Base-by-base conservation (phyloP, 2,888 invertebrate genomes). In the Aphidoletes aphidimyza region DNA sequence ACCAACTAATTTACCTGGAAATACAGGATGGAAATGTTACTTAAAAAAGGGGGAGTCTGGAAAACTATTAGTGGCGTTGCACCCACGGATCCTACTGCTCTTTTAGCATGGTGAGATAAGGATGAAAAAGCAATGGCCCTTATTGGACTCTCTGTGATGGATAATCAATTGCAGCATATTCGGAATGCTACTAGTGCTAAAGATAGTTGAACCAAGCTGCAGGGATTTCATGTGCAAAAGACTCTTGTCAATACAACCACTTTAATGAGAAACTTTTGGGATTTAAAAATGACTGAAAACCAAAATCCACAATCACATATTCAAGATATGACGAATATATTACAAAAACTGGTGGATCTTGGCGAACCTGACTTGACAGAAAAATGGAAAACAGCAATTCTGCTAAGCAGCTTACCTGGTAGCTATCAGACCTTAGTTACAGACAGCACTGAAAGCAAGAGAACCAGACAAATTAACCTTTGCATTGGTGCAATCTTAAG, bases 391-490 rank as follows among this genome's bases (percentile, higher is more conserved):
- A 36, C 59, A 36, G 54, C 84, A 19, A n/a, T 84, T 19, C n/a
- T 37, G 22, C 45, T 84, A 22, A 54, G 54, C n/a, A 84, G 84
- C 30, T 36, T 84, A 34, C 59, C 84, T n/a, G 36, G 11, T 11
- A 59, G 84, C 37, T 84, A 84, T n/a, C 86, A 86, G 84, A 84
- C 78, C 0, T 83, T 86, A 2, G 84, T 86, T 26, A 85, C 85
- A 6, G 86, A 85, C 85, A 6, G 86, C 87, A 59, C 83, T 87
- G 22, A 86, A 86, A 69, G 83, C 84, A n/a, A 54, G 85, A 19
- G 85, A 85, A 2, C 19, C 47, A 47, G 8, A 9, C 8, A 17
- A 9, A 3, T 19, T 47, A 3, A 47, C 47, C 17, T 47, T 47
- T 47, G 47, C 47, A 14, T 47, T 47, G 19, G 36, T 83, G 0